Base-by-base conservation (phyloP, 2,888 invertebrate genomes). In the Ectobius pallidus region DNA sequence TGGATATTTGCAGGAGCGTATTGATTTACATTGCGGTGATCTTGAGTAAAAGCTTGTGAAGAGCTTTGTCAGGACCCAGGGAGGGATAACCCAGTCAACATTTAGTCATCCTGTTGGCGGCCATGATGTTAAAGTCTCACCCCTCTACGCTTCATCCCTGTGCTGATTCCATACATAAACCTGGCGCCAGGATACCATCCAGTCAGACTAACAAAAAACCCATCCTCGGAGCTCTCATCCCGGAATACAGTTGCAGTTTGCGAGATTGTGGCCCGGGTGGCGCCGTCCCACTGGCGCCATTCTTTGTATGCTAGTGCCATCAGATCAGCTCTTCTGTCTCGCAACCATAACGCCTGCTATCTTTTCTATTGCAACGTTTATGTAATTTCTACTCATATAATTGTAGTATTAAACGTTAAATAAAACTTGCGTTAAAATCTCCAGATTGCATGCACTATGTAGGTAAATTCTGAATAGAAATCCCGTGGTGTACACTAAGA, bases 171-270 rank as follows among this genome's bases (percentile, higher is more conserved):
- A 63, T 63, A 63, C 42, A 63, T 63, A 63, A 63, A 63, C 63
- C 63, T 63, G 63, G 63, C 63, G 63, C 63, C 63, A 63, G 42
- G 52, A 11, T 42, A 22, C 63, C 42, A 63, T 42, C 30, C 22
- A 4, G 25, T 42, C 25, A 63, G 63, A 63, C 63, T 20, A 16
- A 63, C 63, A 63, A 63, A 62, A 62, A 63, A 63, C 2, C 39
- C 58, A 25, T 25, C 11, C 58, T 25, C 25, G 11, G 16, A 20
- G 22, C 25, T 16, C 20, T 16, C 34, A 14, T 2, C 20, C 20
- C 63, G 18, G 39, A 42, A 18, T 62, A 62, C 34, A 39, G 63
- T 63, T 63, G 63, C 63, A 58, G 58, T 58, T 58, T 58, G 58
- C 11, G 22, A 39, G 52, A 49, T 52, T 52, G 25, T 52, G 52